Evolutionary conservation across 2,888 invertebrate species (phyloP).

Genomic region (Phyto melanocephala): DNA sequence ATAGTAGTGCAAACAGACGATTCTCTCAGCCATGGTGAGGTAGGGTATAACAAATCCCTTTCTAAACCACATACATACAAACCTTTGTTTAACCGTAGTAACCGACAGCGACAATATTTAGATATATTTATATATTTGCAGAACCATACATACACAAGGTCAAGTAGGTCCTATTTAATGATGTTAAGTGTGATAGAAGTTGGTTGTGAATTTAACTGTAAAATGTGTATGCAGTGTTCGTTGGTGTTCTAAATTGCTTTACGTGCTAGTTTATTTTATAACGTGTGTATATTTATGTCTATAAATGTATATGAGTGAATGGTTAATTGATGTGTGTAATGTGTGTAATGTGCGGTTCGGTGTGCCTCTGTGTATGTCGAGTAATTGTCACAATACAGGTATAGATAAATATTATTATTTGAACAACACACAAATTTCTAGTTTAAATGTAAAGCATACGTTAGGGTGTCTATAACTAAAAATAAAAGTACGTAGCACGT

Average conservation of each 20-base stretch:
- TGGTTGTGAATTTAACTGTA: not conserved
- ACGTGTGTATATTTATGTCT: not conserved
- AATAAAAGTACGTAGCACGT: not conserved
- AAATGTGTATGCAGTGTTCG: not conserved
- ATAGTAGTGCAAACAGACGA: too few species aligned
- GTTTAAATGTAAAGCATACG: constrained; percentile 38
- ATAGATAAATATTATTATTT: constrained; percentile 12
- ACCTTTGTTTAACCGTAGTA: too few species aligned
- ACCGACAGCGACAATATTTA: not conserved
- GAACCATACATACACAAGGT: not conserved
- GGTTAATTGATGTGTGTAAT: not conserved
- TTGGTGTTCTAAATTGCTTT: not conserved
- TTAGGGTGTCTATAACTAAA: constrained; percentile 40
- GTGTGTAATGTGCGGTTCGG: not conserved
- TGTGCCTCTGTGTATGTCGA: not conserved
- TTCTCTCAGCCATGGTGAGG: too few species aligned
- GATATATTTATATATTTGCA: not conserved
- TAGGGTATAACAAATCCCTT: too few species aligned
- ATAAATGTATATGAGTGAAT: not conserved
- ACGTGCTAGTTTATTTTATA: not conserved
- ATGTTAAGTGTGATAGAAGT: constrained; percentile 2
- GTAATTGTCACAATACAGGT: constrained; percentile 33
- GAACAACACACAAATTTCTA: constrained; percentile 9
- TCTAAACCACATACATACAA: too few species aligned
- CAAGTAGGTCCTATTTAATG: not conserved